Evolutionary conservation across 2,113 vertebrate species (phyloP), one percentile per base, ranked within the genome.

Genomic region (Chaetodon auriga): DNA sequence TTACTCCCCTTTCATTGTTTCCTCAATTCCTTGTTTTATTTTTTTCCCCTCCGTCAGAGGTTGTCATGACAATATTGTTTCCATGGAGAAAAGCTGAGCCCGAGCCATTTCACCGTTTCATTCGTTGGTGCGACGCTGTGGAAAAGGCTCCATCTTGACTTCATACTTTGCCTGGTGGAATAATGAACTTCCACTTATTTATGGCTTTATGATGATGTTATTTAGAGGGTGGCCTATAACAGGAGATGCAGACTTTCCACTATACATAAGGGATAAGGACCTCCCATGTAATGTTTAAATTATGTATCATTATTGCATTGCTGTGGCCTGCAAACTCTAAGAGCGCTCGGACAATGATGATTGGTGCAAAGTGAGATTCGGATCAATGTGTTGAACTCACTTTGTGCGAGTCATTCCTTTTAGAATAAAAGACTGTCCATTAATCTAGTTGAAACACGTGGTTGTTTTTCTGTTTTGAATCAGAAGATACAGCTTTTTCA

Each of bases 51-150:
- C 87, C 41, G 71, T 88, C 91, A 86, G 84, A 79, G 86, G 95
- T 96, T 95, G 95, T 94, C 95, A 95, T 95, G 95, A 94, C 89
- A 79, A 95, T 95, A 81, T 82, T 83, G 93, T 96, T 95, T 94
- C 95, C 94, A 95, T 95, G 94, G 95, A 92, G 94, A 95, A 87
- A 87, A 78, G 82, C 92, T 95, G 80, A 90, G 89, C 84, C 89
- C 58, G 68, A 91, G 81, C 65, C 75, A 74, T 84, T 81, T 68
- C 57, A 84, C 84, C 76, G 78, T 82, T 83, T 85, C 72, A 90
- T 90, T 84, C 74, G 87, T 66, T 57, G 23, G 54, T 82, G 64
- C 13, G 55, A 80, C 35, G 23, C 63, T 2, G 60, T 78, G 68
- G 82, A 80, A 78, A 77, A 82, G 43, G 23, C 43, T 61, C 10